Percentiles rank a stretch among this genome's conserved stretches.
These are phyloP conservation scores for Pedionomus torquatus DNA, from an alignment of 2,113 vertebrate genomes.

Conservation along the genomic window DNA sequence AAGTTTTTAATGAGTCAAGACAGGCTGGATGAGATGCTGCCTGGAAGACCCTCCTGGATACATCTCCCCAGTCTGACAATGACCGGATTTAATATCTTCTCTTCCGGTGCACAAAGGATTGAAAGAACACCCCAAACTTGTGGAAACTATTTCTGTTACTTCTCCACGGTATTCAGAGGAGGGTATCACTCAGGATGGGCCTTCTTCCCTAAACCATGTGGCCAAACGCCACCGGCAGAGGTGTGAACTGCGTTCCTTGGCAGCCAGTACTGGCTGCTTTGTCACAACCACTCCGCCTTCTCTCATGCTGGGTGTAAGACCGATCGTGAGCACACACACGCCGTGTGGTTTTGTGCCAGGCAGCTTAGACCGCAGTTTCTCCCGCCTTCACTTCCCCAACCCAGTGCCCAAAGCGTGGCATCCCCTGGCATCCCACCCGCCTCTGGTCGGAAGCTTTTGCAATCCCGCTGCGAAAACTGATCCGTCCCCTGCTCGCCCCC, in stretches of 20 bases:
- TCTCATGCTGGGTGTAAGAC: not conserved
- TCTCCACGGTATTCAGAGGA: not conserved
- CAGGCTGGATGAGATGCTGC: not conserved
- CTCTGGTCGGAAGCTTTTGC: not conserved
- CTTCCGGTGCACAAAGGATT: not conserved
- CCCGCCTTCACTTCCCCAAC: fast-evolving
- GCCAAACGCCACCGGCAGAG: not conserved
- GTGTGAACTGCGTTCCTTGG: fast-evolving
- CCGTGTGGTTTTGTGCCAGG: fast-evolving
- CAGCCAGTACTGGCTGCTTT: not conserved
- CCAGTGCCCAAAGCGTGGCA: fast-evolving
- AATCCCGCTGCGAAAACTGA: not conserved
- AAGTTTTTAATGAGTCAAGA: not conserved
- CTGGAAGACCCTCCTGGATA: not conserved
- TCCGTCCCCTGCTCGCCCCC: fast-evolving
- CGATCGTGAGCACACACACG: not conserved
- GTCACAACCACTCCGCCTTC: not conserved
- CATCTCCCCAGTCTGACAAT: not conserved
- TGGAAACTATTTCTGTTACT: not conserved
- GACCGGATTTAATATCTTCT: not conserved
- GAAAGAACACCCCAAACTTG: not conserved
- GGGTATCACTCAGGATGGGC: not conserved
- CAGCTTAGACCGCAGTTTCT: too few species aligned
- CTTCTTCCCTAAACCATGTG: not conserved
- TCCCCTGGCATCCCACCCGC: not conserved